Evolutionary conservation across 1,140 invertebrate genomes (phyloP), one percentile per base, ranked within the genome.

Genomic region (Cotesia typhae): DNA sequence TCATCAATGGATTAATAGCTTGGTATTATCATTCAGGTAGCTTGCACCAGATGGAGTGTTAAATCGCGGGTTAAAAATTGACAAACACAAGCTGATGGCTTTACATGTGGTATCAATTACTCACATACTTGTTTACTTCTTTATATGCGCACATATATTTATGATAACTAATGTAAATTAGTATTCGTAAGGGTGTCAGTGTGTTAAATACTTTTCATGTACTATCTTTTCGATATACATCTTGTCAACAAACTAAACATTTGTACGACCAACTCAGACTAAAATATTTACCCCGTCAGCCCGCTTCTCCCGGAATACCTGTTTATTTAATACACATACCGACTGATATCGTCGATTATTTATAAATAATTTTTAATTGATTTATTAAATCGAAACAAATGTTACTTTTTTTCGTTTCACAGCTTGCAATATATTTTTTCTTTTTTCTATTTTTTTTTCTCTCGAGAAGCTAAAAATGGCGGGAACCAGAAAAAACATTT

Each of bases 401-500:
- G 10, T 47, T 7, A 47, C 5, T 47, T 47, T 47, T 47, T 28
- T 28, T 28, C 28, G 28, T 28, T 28, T 3, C 28, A 28, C 28
- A 28, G 28, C 28, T 28, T 28, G 28, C 1, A 28, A 1, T 1
- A 3, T 28, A 28, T 28, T 28, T 28, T 28, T 28, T 28, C 0
- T 17, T 17, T 17, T 17, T 17, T 17, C 1, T 17, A 17, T 17
- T 17, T 17, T 17, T 17, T 17, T 17, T 17, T 17, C 17, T 2
- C 2, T 28, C 28, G 3, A 28, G 28, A 28, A 47, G 10, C 41
- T 47, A 35, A 72, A 73, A 76, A 70, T 72, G 67, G 70, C 73
- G 70, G 64, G 75, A 79, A 28, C 28, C 28, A 79, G 57, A 41
- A 20, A 53, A n/a, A n/a, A 14, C 4, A 51, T 51, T 20, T 51